phyloP scores from a whole-genome alignment of 2,797 vertebrate species.

The Astyanax mexicanus region DNA sequence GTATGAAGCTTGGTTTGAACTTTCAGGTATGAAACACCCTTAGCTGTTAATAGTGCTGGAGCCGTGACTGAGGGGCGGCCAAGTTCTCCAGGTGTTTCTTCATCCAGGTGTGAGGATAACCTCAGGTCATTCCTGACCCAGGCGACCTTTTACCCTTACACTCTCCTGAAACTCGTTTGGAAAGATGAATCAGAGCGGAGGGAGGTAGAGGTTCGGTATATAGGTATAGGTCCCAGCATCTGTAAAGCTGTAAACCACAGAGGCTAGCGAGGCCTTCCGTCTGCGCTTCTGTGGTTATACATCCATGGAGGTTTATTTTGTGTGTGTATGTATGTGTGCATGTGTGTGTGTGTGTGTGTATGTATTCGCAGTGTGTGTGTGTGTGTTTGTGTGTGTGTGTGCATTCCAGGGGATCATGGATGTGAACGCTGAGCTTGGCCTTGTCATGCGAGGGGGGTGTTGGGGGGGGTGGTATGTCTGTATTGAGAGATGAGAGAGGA shows the following conservation, averaged over 20 bases:
- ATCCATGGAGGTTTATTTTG: not conserved
- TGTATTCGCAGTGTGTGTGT: conserved; percentile 36
- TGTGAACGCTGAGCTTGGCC: conserved; percentile 14
- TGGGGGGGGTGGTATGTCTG: conserved; percentile 1
- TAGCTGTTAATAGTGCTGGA: not conserved
- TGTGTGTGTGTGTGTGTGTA: conserved; percentile 17
- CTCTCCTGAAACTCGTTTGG: not conserved
- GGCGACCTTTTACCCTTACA: conserved; percentile 24
- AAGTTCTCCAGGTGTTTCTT: conserved; percentile 40
- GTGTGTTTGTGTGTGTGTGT: not conserved
- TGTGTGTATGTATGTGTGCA: conserved; percentile 26
- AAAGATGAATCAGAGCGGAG: not conserved
- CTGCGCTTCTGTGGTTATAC: conserved; percentile 18
- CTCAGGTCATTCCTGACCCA: conserved; percentile 33
- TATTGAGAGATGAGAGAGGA: conserved; percentile 57
- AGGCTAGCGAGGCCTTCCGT: conserved; percentile 4
- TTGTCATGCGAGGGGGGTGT: conserved; percentile 15
- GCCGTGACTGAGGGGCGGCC: not conserved
- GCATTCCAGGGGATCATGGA: conserved; percentile 37
- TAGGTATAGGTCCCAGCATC: too few relatives aligned
- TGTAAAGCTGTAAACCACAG: conserved; percentile 10
- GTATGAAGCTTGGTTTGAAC: too few relatives aligned
- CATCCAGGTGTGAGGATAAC: conserved; percentile 76
- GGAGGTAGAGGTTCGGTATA: too few relatives aligned
- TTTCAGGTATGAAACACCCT: too few relatives aligned